These are phyloP conservation scores for Galago senegalensis DNA, from an alignment of 2,797 vertebrate species.

Conservation along the genomic window DNA sequence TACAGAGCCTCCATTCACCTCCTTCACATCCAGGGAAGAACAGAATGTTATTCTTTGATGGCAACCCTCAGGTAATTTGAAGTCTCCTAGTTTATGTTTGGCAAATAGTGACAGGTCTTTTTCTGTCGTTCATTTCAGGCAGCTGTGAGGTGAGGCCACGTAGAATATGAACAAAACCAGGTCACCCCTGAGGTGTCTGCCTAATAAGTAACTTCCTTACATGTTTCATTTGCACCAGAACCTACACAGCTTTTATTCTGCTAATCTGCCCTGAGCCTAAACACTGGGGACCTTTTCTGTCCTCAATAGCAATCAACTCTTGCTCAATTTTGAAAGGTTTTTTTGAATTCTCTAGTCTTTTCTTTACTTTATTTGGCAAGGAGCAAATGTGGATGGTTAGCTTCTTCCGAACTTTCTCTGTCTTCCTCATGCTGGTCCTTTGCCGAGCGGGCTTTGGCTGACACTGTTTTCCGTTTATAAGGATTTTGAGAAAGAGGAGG, in stretches of 20 bases:
- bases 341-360: neutral
- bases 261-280: neutral
- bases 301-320: neutral
- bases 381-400: too few species aligned
- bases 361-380: neutral
- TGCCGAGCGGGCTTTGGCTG: neutral
- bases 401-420: neutral
- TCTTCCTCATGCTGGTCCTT: neutral
- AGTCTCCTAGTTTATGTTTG: neutral
- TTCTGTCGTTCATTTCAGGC: fast-evolving
- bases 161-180: neutral
- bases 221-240: neutral
- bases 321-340: neutral
- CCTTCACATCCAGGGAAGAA: too few species aligned
- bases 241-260: neutral
- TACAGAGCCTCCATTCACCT: neutral
- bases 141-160: neutral
- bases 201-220: too few species aligned
- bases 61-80: neutral
- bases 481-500: neutral
- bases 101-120: neutral
- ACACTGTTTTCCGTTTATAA: too few species aligned
- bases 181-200: neutral
- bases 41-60: neutral
- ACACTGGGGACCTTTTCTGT: neutral